Base-by-base conservation (phyloP, 2,113 vertebrate species). In the Channa maculata region DNA sequence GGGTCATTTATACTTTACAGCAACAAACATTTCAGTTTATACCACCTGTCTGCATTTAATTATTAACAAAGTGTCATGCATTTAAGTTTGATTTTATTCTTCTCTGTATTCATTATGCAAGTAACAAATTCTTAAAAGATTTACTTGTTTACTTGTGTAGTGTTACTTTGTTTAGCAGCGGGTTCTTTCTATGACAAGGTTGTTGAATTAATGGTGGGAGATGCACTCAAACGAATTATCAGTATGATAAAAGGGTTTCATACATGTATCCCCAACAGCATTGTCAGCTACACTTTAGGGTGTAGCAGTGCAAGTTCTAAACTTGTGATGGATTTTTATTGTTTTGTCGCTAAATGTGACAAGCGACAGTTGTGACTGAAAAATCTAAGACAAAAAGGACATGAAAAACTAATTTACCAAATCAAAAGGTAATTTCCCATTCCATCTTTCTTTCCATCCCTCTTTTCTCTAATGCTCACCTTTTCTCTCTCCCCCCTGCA, bases 401-500 rank as follows among this genome's bases (percentile, higher is more conserved):
- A 75, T 75, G 58, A 73, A 79, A 87, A 77, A 70, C 24, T 51
- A 49, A 87, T 88, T 85, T 85, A 64, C 67, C 45, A 85, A 89
- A 79, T 84, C 72, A 73, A 74, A 85, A 87, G 72, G 52, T 58
- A 14, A 85, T 90, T 86, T 90, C 70, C 66, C 39, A 50, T 71
- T 82, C 52, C 59, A 63, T 54, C 33, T 59, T 6, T n/a, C 38
- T 64, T 67, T 74, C 78, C 46, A 37, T 54, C 37, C 43, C 45
- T 38, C 58, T 60, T 79, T 51, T 13, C 4, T 50, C 37, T 34
- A 60, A 8, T 66, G n/a, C 48, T 71, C 64, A 65, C 36, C 12
- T 53, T 58, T 46, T 64, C 52, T 13, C 45, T 77, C 1, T 7
- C 7, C 33, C 24, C 79, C 82, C 71, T 70, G 24, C 94, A 99